These are phyloP conservation scores for Diarsia mendica DNA, from an alignment of 2,888 invertebrate species.

Conservation along the genomic window DNA sequence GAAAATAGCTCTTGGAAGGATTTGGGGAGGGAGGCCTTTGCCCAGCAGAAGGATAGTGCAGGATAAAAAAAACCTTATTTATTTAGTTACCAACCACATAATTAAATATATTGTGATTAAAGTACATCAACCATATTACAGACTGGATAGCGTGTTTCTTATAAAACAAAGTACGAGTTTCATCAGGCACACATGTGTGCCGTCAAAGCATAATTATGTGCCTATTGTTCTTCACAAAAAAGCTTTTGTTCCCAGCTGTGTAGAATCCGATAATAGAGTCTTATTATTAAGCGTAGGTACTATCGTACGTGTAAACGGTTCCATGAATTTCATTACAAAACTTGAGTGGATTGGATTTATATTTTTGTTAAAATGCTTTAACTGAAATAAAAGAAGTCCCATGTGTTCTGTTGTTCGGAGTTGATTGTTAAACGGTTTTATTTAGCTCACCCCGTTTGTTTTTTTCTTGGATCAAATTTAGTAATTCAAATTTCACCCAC, in stretches of 20 bases:
- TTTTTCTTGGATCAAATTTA: too few species aligned
- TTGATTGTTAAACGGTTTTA: too few species aligned
- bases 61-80: too few species aligned
- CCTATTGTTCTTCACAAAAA: slow-evolving; percentile 43
- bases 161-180: slow-evolving; percentile 14
- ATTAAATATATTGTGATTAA: background rate
- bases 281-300: slow-evolving; percentile 37
- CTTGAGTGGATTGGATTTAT: slow-evolving; percentile 43
- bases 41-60: too few species aligned
- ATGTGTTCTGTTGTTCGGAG: background rate
- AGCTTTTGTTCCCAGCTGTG: slow-evolving; percentile 35
- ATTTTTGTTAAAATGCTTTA: slow-evolving; percentile 31
- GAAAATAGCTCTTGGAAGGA: too few species aligned
- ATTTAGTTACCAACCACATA: too few species aligned
- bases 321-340: slow-evolving; percentile 41
- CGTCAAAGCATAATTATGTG: slow-evolving; percentile 32
- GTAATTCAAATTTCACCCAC: too few species aligned
- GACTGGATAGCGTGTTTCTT: background rate
- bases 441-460: too few species aligned
- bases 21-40: too few species aligned
- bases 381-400: slow-evolving; percentile 22
- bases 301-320: slow-evolving; percentile 28
- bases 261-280: slow-evolving; percentile 47
- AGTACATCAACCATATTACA: background rate
- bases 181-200: slow-evolving; percentile 14